Evolutionary conservation across 2,888 invertebrate genomes (phyloP).

Genomic region (Acronicta leporina): DNA sequence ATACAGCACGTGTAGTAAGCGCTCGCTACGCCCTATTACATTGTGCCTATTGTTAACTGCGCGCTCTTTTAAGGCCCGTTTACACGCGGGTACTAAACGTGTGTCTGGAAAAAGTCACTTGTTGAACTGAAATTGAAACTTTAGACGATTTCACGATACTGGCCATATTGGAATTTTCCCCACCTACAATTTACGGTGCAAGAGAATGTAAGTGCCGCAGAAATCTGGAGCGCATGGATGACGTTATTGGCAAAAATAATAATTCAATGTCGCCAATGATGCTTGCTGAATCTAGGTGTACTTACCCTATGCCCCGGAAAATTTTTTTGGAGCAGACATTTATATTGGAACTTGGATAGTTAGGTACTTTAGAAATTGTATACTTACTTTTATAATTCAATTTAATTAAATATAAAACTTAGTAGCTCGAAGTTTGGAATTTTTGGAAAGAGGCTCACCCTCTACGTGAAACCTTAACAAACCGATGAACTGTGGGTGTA

Average conservation of each 20-base stretch:
- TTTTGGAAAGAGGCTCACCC: no score
- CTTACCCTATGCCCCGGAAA: no score
- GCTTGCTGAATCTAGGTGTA: no score
- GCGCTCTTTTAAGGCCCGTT: conserved; percentile 11
- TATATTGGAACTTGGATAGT: no score
- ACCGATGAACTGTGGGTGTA: no score
- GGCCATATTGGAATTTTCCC: background rate
- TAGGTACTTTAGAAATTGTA: no score
- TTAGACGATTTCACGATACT: no score
- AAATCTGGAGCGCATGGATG: background rate
- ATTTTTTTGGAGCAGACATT: no score
- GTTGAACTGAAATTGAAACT: background rate
- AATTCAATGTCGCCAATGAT: background rate
- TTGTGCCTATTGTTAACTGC: conserved; percentile 47
- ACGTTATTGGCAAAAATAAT: background rate
- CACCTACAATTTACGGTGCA: background rate
- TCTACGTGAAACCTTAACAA: no score
- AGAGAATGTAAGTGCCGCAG: background rate
- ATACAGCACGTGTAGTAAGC: conserved; percentile 47
- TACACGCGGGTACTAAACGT: conserved; percentile 3
- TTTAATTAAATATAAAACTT: no score
- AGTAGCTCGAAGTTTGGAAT: no score
- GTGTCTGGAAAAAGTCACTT: background rate
- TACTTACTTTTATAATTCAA: no score
- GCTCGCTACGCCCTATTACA: conserved; percentile 45